These are phyloP conservation scores for Pollenia griseotomentosa DNA, from an alignment of 2,888 invertebrate genomes.

Conservation along the genomic window DNA sequence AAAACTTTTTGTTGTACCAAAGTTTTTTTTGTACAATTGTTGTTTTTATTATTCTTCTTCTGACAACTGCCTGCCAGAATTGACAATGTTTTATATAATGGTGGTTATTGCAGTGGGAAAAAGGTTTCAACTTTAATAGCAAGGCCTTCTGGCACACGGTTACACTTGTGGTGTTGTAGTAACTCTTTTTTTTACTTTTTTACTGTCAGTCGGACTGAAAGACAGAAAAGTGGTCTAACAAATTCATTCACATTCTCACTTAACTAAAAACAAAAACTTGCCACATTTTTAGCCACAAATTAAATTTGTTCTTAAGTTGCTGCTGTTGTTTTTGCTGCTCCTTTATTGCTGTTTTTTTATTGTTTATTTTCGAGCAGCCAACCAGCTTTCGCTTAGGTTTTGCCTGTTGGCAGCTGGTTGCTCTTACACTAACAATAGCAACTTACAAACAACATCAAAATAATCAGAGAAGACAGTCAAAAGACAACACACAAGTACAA, in stretches of 20 bases:
- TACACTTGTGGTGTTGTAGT: slow-evolving; percentile 14
- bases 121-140: background rate
- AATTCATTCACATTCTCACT: background rate
- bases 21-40: background rate
- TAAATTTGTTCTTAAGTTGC: slow-evolving; percentile 52
- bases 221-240: background rate
- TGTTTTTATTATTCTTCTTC: background rate
- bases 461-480: background rate
- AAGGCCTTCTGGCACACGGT: background rate
- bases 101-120: slow-evolving; percentile 1
- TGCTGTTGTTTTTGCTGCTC: slow-evolving; percentile 37
- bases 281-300: slow-evolving; percentile 46
- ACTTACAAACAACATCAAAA: background rate
- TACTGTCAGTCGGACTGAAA: no score
- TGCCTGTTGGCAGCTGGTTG: slow-evolving; percentile 43
- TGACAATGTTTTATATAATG: slow-evolving; percentile 23
- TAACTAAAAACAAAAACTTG: slow-evolving; percentile 1
- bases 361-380: slow-evolving; percentile 1
- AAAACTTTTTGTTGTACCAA: slow-evolving; percentile 52
- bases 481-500: slow-evolving; percentile 7
- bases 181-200: background rate
- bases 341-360: slow-evolving; percentile 9
- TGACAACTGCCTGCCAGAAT: slow-evolving; percentile 40
- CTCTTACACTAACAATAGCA: background rate
- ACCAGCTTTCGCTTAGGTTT: slow-evolving; percentile 10